phyloP scores from a whole-genome alignment of 1,140 invertebrate species.

The Bombus turneri region DNA sequence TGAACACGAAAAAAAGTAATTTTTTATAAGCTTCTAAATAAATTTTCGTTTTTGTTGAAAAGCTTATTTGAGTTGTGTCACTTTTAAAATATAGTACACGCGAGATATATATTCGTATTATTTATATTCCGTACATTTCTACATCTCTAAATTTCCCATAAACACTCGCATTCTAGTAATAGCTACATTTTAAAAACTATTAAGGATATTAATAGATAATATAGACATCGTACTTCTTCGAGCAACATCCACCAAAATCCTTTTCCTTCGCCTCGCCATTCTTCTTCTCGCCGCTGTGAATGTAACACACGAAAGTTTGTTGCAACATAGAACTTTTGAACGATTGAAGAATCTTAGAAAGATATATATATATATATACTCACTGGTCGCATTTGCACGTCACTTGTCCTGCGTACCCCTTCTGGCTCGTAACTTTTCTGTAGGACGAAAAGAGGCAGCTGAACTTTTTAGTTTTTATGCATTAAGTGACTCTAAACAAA shows the following conservation, averaged over 20 bases:
- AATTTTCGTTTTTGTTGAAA: no score
- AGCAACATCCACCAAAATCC: constrained; percentile 65
- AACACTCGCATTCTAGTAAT: no score
- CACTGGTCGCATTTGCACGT: constrained; percentile 72
- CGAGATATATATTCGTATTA: no score
- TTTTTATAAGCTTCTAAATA: no score
- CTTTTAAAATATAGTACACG: no score
- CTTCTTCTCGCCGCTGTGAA: constrained; percentile 63
- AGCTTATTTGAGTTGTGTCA: no score
- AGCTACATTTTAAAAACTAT: neutral
- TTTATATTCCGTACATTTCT: no score
- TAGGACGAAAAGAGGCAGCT: neutral
- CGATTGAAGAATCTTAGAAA: neutral
- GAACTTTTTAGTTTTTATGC: neutral
- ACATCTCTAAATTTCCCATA: no score
- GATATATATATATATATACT: constrained; percentile 18
- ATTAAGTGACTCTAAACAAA: no score
- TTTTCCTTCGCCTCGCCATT: constrained; percentile 55
- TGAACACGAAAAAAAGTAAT: no score
- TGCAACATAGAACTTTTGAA: neutral
- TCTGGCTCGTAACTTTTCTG: constrained; percentile 69
- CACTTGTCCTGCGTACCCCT: constrained; percentile 69
- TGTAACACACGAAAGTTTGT: constrained; percentile 9
- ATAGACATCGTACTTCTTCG: constrained; percentile 62
- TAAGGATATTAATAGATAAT: neutral